Base-by-base conservation (phyloP, 2,888 invertebrate genomes). In the Synergus umbraculus region DNA sequence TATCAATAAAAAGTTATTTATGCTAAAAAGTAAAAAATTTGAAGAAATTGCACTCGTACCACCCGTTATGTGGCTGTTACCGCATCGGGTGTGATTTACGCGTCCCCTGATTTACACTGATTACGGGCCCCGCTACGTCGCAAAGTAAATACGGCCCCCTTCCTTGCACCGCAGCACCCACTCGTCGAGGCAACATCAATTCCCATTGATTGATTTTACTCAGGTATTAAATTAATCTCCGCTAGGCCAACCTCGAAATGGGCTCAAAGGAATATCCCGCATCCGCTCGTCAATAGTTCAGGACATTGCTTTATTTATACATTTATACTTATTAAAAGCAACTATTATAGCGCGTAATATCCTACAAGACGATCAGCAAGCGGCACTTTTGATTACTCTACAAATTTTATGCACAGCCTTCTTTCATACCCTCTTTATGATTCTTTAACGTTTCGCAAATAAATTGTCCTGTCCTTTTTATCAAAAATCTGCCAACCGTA, bases 91-190 rank as follows among this genome's bases (percentile, higher is more conserved):
- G 90, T 91, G 92, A 92, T 92, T 92, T 92, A 92, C 91, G 91
- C 87, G 90, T 90, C 89, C 90, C 89, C 91, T 92, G 92, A 92
- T 92, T 92, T 92, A 92, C 91, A 90, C 91, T 92, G 92, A 92
- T 92, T 92, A 92, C 91, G 89, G 89, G 87, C 88, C 89, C 88
- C 87, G 88, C 86, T 86, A 88, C 88, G 88, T 89, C 88, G 88
- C 89, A 90, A 91, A 90, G 90, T 89, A 91, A 91, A 91, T 89
- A 91, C 86, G 85, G 85, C 86, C 86, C 87, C 83, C 80, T 82
- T 84, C 84, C 78, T 80, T 81, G 69, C 66, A 64, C 78, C 76
- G 82, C 79, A 78, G 85, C 87, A 86, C 87, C 87, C 88, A 88
- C 88, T 88, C 85, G 78, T 81, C 82, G 82, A 80, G 79, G 82